phyloP scores from a whole-genome alignment of 2,113 vertebrate genomes.

The Sinocyclocheilus maitianheensis region DNA sequence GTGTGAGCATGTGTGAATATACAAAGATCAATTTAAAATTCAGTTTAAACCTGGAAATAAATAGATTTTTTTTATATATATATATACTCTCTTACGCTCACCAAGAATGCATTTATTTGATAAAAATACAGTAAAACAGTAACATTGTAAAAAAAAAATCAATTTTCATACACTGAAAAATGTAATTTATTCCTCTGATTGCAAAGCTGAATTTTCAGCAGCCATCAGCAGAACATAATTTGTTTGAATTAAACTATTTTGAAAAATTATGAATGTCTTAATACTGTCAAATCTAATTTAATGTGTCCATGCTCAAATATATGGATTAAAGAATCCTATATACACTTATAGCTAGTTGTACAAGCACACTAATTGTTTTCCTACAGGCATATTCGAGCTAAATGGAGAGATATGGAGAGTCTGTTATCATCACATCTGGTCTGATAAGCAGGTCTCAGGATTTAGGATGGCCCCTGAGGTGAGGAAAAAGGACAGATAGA shows the following conservation, averaged over 20 bases:
- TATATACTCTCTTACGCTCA: neutral
- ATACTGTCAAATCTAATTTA: too few species aligned
- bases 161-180: too few species aligned
- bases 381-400: neutral
- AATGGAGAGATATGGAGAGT: neutral
- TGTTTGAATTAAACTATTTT: neutral
- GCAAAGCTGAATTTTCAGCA: neutral
- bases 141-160: neutral
- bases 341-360: neutral
- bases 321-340: neutral
- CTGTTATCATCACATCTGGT: conserved; percentile 10
- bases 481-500: neutral
- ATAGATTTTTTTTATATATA: neutral
- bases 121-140: neutral
- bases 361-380: neutral
- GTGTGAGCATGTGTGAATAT: neutral
- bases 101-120: neutral
- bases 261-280: too few species aligned
- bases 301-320: neutral
- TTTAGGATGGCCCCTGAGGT: conserved; percentile 10
- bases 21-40: neutral
- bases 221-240: neutral
- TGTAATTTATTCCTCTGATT: neutral
- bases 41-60: neutral
- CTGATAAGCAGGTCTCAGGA: neutral